A percentile compares a stretch with the other conserved stretches of the same genome.
Evolutionary conservation across 2,797 vertebrate species (phyloP).

Genomic region (Carapus acus): DNA sequence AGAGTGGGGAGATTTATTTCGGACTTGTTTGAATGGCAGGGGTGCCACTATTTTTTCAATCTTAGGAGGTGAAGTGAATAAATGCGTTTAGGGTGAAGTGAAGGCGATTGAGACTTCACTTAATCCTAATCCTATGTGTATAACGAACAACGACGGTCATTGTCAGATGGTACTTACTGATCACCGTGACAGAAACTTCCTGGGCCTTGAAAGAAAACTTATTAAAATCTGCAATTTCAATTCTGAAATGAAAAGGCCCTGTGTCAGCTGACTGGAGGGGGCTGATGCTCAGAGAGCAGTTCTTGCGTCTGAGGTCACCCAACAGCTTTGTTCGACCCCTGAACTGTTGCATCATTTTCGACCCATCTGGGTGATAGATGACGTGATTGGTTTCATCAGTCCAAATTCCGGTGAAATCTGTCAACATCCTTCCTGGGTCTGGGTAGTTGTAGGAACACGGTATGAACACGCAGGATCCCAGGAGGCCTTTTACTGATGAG

Average conservation of each 20-base stretch:
- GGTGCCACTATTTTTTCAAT: too few species aligned
- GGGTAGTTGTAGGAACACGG: conserved; percentile 64
- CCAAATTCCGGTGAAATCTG: conserved; percentile 59
- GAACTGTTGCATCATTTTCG: conserved; percentile 28
- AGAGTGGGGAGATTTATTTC: too few species aligned
- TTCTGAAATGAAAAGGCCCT: conserved; percentile 60
- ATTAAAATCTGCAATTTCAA: conserved; percentile 49
- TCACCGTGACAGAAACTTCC: conserved; percentile 43
- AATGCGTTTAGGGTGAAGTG: too few species aligned
- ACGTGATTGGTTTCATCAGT: accelerated
- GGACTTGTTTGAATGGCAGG: too few species aligned
- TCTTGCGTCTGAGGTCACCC: conserved; percentile 52
- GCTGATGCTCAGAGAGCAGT: conserved; percentile 67
- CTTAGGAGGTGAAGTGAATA: too few species aligned
- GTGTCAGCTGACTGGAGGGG: conserved; percentile 41
- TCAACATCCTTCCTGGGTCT: not conserved
- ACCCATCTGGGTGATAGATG: conserved; percentile 42
- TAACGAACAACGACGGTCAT: not conserved
- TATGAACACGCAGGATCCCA: conserved; percentile 66
- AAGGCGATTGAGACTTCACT: too few species aligned
- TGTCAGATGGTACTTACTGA: conserved; percentile 50
- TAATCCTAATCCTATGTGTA: too few species aligned
- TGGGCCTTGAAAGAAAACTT: conserved; percentile 24
- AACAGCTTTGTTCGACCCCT: conserved; percentile 40
- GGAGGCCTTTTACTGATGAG: conserved; percentile 49